A percentile compares a stretch with the other conserved stretches of the same genome.
Conservation (phyloP, 2,797 vertebrate genomes). For the Vespertilio murinus region DNA sequence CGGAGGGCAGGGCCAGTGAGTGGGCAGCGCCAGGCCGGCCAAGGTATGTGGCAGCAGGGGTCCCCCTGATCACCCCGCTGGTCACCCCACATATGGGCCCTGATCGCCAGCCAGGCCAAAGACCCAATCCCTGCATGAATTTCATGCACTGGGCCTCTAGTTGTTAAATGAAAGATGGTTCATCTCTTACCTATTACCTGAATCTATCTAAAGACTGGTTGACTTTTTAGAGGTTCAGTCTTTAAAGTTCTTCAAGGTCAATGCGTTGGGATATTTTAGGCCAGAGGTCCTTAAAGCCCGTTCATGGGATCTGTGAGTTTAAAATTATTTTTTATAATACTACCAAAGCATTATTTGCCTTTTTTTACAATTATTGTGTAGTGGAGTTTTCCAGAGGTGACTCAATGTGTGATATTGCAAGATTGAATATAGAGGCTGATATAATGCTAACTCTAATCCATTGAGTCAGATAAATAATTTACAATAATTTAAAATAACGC, state of each 20-base stretch:
- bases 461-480: not conserved
- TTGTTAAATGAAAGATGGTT: not conserved
- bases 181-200: not conserved
- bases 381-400: not conserved
- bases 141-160: no score
- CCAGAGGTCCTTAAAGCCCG: not conserved
- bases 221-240: not conserved
- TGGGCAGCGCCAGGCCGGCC: no score
- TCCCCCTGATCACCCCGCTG: fast-evolving
- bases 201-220: not conserved
- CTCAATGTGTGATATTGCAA: not conserved
- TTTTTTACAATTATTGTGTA: not conserved
- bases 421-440: not conserved
- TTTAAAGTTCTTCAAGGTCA: not conserved
- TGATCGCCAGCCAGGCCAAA: no score
- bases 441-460: not conserved
- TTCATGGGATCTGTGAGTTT: not conserved
- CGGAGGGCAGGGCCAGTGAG: no score
- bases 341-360: not conserved
- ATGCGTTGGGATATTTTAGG: not conserved
- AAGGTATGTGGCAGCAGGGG: no score
- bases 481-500: not conserved
- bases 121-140: no score
- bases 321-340: not conserved
- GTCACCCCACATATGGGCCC: no score